phyloP scores from a whole-genome alignment of 2,888 invertebrate genomes.

The Eupithecia exiguata region DNA sequence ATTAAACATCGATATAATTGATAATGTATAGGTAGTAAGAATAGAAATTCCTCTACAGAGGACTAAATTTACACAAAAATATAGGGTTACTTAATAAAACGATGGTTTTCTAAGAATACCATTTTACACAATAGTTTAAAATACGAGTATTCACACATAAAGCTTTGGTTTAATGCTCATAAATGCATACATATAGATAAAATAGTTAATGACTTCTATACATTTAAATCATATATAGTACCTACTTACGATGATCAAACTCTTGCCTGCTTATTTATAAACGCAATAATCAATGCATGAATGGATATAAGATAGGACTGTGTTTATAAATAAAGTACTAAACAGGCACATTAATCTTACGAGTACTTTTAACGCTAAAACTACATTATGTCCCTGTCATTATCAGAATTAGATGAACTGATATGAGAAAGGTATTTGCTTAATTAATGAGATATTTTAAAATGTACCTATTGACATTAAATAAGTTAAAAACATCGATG shows the following conservation, averaged over 20 bases:
- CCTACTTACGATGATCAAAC: not conserved
- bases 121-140: conserved; percentile 25
- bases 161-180: conserved; percentile 35
- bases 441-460: conserved; percentile 23
- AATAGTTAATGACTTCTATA: not conserved
- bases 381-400: conserved; percentile 29
- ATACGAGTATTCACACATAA: conserved; percentile 34
- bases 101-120: conserved; percentile 35
- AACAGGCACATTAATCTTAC: not conserved
- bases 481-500: conserved; percentile 23
- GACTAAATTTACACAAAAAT: conserved; percentile 35
- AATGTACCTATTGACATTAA: conserved; percentile 24
- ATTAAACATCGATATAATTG: conserved; percentile 26
- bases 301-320: not conserved
- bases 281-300: conserved; percentile 9
- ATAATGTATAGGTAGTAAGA: conserved; percentile 24
- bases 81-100: conserved; percentile 29
- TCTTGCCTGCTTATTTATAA: conserved; percentile 13
- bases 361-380: conserved; percentile 17
- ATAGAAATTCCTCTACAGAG: conserved; percentile 33
- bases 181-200: conserved; percentile 19
- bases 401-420: conserved; percentile 31
- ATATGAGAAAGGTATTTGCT: conserved; percentile 33
- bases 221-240: conserved; percentile 2
- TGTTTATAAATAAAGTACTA: not conserved